These are phyloP conservation scores for Chrysolina oricalcia DNA, from an alignment of 2,888 invertebrate genomes.

Conservation along the genomic window DNA sequence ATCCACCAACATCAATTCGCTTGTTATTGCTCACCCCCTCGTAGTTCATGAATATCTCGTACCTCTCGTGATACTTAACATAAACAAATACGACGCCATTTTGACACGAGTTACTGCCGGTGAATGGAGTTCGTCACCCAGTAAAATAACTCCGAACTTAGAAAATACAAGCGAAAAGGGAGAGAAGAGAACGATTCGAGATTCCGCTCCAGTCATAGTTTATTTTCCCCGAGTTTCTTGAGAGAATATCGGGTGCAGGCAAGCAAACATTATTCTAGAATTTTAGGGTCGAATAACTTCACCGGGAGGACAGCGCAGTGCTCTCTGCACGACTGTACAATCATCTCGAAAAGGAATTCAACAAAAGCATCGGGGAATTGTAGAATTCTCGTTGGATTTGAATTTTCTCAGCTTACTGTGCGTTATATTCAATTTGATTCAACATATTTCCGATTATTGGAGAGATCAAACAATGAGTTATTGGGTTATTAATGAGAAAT, in stretches of 20 bases:
- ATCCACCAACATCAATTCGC: neutral
- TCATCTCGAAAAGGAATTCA: constrained; percentile 16
- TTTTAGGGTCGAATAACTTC: constrained; percentile 59
- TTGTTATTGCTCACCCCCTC: neutral
- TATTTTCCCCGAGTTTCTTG: constrained; percentile 50
- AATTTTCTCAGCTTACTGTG: constrained; percentile 5
- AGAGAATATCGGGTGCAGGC: constrained; percentile 55
- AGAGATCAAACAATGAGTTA: neutral
- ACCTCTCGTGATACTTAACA: constrained; percentile 56
- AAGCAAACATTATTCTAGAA: constrained; percentile 63
- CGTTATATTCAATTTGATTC: neutral
- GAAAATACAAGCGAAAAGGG: constrained; percentile 47
- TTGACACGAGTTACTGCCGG: constrained; percentile 57
- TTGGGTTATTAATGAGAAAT: too few relatives aligned
- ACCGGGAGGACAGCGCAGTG: constrained; percentile 27
- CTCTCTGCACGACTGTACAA: constrained; percentile 22
- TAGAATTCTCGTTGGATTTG: constrained; percentile 30
- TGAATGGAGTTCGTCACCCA: constrained; percentile 59
- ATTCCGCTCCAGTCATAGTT: constrained; percentile 46
- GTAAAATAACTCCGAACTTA: constrained; percentile 52
- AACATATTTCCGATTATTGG: neutral
- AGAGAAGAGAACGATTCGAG: constrained; percentile 35
- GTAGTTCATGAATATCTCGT: neutral
- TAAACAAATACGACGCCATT: constrained; percentile 66
- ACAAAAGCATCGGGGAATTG: neutral